Base-by-base conservation (phyloP, 1,140 invertebrate species). In the Drosophila neocordata region DNA sequence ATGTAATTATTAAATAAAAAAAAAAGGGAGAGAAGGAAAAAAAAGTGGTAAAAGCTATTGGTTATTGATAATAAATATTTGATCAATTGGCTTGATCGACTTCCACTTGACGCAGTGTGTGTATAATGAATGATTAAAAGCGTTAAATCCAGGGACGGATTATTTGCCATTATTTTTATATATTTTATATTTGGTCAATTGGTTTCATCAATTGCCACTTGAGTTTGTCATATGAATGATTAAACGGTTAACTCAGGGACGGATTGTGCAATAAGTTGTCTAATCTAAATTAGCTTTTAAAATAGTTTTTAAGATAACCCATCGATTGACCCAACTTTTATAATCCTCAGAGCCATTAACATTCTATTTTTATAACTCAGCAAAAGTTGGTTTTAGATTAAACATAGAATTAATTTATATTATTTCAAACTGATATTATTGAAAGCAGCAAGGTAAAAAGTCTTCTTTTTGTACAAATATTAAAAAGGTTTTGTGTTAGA, bases 1-100 rank as follows among this genome's bases (percentile, higher is more conserved):
- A 74, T 74, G 72, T 74, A 74, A 74, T 74, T 74, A 74, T 74
- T 73, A 37, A 74, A 31, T 31, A 31, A 31, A 31, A 31, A 31
- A 31, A 7, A 4, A 31, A 31, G 4, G 7, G 5, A 31, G 5
- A 3, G 6, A 31, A 3, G 7, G 7, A 31, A 31, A 31, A 55
- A 62, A 62, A 34, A 7, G 37, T 27, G 2, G 8, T 20, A 20
- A 48, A 48, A 44, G 41, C 15, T 18, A 48, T 48, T 48, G 41
- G 41, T 48, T 48, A 48, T 59, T 59, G 15, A 22, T 34, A 38
- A 12, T 38, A 15, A 6, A 20, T 59, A 59, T 59, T 59, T 56
- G 51, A 20, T 41, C 24, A 52, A 65, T 61, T 60, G 58, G 63
- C 55, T 53, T n/a, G 22, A 73, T 74, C 63, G 70, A 34, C 70